Conservation (phyloP, 2,888 invertebrate species). For the Drosophila pseudotalamancana region DNA sequence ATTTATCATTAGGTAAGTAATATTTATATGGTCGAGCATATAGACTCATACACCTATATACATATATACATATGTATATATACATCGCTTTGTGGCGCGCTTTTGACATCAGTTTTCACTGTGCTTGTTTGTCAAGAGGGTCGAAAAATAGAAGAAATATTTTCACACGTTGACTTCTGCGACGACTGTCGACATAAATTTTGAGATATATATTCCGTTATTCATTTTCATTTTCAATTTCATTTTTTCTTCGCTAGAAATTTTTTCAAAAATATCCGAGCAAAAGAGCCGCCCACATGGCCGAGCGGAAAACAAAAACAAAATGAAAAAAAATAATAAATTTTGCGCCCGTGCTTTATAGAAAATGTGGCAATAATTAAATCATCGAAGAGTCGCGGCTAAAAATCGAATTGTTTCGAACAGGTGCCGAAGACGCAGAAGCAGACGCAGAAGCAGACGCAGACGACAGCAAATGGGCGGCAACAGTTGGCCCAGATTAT, state of each 20-base stretch:
- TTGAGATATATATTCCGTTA: slow-evolving; percentile 19
- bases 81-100: slow-evolving; percentile 52
- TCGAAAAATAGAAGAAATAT: slow-evolving; percentile 17
- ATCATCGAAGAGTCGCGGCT: slow-evolving; percentile 66
- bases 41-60: slow-evolving; percentile 18
- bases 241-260: not conserved
- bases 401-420: slow-evolving; percentile 76
- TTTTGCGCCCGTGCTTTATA: slow-evolving; percentile 41
- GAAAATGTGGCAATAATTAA: slow-evolving; percentile 68
- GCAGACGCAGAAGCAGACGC: no score
- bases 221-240: slow-evolving; percentile 16
- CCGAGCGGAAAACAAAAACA: not conserved
- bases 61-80: slow-evolving; percentile 5
- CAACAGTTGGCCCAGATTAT: slow-evolving; percentile 64
- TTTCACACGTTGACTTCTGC: slow-evolving; percentile 32
- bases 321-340: not conserved
- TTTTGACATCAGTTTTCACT: slow-evolving; percentile 65
- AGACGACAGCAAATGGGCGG: slow-evolving; percentile 56
- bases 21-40: slow-evolving; percentile 16
- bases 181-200: slow-evolving; percentile 51
- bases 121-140: slow-evolving; percentile 52
- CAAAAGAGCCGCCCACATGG: slow-evolving; percentile 59
- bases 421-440: slow-evolving; percentile 64
- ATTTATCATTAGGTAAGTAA: slow-evolving; percentile 58
- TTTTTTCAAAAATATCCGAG: slow-evolving; percentile 30